Conservation (phyloP, 1,140 invertebrate species). For the Zaprionus taronus region DNA sequence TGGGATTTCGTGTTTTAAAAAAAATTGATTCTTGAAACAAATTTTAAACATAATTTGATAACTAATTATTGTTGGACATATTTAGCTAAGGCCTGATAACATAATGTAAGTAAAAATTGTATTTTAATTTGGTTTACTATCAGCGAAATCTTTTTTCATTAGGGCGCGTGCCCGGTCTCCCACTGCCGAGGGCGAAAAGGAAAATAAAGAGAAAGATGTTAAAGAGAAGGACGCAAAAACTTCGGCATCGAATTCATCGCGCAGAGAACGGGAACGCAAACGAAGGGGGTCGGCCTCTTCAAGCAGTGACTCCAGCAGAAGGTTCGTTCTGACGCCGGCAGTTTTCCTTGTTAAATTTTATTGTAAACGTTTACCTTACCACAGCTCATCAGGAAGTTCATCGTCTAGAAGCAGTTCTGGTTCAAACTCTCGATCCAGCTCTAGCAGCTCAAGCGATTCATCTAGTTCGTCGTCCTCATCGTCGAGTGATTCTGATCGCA, state of each 20-base stretch:
- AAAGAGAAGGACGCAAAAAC: slow-evolving; percentile 75
- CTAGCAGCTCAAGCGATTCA: slow-evolving; percentile 89
- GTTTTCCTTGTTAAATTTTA: slow-evolving; percentile 6
- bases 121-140: neutral
- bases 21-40: slow-evolving; percentile 12
- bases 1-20: slow-evolving; percentile 27
- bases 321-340: slow-evolving; percentile 76
- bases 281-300: slow-evolving; percentile 88
- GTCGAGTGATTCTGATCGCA: slow-evolving; percentile 84
- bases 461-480: slow-evolving; percentile 86
- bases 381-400: slow-evolving; percentile 85
- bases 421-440: slow-evolving; percentile 90
- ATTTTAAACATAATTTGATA: slow-evolving; percentile 15
- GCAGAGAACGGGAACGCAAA: slow-evolving; percentile 80
- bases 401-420: slow-evolving; percentile 92
- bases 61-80: slow-evolving; percentile 7
- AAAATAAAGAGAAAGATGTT: slow-evolving; percentile 72
- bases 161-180: slow-evolving; percentile 79
- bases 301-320: slow-evolving; percentile 91
- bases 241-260: slow-evolving; percentile 66
- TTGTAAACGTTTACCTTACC: slow-evolving; percentile 25
- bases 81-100: neutral
- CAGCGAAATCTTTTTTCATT: slow-evolving; percentile 18
- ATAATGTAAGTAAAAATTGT: slow-evolving; percentile 32
- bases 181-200: slow-evolving; percentile 68